Conservation (phyloP, 2,888 invertebrate genomes). For the Resseliella maxima region DNA sequence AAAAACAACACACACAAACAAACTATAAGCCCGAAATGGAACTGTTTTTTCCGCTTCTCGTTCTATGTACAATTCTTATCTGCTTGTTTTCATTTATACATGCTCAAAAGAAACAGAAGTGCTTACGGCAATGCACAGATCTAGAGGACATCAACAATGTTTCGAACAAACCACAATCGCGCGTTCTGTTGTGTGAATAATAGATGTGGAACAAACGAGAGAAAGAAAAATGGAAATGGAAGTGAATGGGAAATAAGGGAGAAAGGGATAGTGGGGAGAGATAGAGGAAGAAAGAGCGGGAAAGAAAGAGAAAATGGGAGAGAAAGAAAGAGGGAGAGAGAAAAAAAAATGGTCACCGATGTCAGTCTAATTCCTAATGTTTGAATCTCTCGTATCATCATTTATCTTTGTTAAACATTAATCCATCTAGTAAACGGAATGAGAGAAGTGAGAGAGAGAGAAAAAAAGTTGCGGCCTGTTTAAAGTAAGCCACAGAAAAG, state of each 20-base stretch:
- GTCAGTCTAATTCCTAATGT: slow-evolving; percentile 51
- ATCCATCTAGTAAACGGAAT: slow-evolving; percentile 17
- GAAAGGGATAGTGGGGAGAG: background rate
- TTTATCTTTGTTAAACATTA: slow-evolving; percentile 50
- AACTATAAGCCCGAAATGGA: background rate
- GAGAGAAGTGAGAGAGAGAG: too few species aligned
- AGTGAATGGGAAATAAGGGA: background rate
- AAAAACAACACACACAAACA: background rate
- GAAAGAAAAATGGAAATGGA: background rate
- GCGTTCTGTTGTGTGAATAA: background rate
- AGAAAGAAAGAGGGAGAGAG: background rate
- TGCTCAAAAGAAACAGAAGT: slow-evolving; percentile 18
- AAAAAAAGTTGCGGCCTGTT: background rate
- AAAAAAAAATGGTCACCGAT: slow-evolving; percentile 17
- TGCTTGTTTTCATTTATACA: background rate
- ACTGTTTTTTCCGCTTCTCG: slow-evolving; percentile 6
- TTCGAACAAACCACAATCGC: background rate
- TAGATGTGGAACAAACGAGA: background rate
- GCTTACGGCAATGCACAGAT: background rate
- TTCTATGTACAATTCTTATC: background rate
- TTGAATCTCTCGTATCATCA: slow-evolving; percentile 24
- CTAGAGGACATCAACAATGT: background rate
- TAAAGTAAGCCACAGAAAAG: slow-evolving; percentile 17
- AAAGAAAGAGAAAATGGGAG: background rate
- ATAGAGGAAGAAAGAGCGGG: background rate